Percentiles rank a stretch among this genome's conserved stretches.
These are phyloP conservation scores for Clusia tigrina DNA, from an alignment of 2,888 invertebrate species.

Conservation along the genomic window DNA sequence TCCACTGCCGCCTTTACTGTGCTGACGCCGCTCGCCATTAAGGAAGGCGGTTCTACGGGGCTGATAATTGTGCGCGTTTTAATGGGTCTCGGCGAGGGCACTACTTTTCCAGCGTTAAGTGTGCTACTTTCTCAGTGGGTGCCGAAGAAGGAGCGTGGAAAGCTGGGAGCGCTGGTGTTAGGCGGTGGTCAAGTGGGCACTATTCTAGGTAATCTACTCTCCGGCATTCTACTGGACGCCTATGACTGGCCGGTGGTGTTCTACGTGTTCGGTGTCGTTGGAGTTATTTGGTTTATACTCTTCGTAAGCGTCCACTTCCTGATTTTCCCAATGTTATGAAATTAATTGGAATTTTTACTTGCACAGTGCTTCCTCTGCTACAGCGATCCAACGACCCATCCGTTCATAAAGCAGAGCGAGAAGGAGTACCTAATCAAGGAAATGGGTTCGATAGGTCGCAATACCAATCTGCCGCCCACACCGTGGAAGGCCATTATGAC, in stretches of 20 bases:
- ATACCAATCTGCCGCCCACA: conserved; percentile 69
- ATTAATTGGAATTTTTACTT: neutral
- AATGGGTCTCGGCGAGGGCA: conserved; percentile 87
- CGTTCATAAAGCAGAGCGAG: conserved; percentile 77
- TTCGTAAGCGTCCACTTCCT: conserved; percentile 66
- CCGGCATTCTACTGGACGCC: conserved; percentile 74
- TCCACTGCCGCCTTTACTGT: conserved; percentile 84
- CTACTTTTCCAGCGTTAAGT: conserved; percentile 85
- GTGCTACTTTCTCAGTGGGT: conserved; percentile 84
- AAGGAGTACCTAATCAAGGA: conserved; percentile 73
- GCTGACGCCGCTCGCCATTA: conserved; percentile 78
- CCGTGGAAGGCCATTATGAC: conserved; percentile 78
- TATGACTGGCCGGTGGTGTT: conserved; percentile 81
- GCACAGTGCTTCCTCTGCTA: conserved; percentile 70
- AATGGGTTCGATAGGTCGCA: conserved; percentile 68
- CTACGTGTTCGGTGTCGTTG: conserved; percentile 80
- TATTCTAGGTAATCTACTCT: conserved; percentile 71
- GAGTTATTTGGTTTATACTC: conserved; percentile 76
- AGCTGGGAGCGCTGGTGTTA: conserved; percentile 80
- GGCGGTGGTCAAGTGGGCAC: conserved; percentile 77
- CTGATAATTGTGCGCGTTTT: conserved; percentile 78
- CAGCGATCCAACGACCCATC: conserved; percentile 76
- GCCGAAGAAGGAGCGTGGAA: conserved; percentile 78
- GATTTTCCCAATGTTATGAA: no score
- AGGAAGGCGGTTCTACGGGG: conserved; percentile 70